Evolutionary conservation across 2,888 invertebrate species (phyloP), one percentile per base, ranked within the genome.

Genomic region (Cerastis leucographa): DNA sequence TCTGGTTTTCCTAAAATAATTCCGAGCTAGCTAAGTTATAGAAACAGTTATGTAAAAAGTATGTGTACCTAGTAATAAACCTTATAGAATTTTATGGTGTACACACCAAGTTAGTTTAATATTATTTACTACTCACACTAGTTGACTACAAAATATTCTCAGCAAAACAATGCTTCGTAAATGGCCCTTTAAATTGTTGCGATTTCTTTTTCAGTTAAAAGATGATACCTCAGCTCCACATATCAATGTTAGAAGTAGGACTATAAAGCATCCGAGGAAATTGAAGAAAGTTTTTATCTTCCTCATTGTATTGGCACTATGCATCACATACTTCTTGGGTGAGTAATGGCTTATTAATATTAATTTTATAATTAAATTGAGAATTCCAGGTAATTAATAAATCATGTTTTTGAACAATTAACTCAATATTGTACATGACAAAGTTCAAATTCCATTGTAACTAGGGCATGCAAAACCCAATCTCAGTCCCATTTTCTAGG

Each of bases 241-340:
- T 91, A 93, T 92, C 92, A 95, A 90, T 83, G 84, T 89, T 83
- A 93, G 96, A 81, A 92, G 89, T 87, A 91, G 95, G 82, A 76
- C 90, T 14, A 86, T 94, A 44, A 95, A 95, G 87, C 95, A 95
- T 74, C 96, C 96, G 0, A 89, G 95, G 49, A 92, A 93, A 76
- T 89, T 96, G 84, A 95, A 94, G 90, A 96, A 95, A 89, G 89
- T 95, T 67, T 96, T 96, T 87, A 94, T 96, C 76, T 87, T 94
- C 59, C 94, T 96, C 72, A 92, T 96, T 56, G 77, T 96, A 68
- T 78, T 94, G 80, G 96, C 91, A 78, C 80, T 96, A 91, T 94
- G 93, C 77, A 93, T 92, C 84, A 96, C 96, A 89, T 96, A 96
- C 87, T 94, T 96, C 79, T 90, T 96, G 89, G 96, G 96, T 96